Conservation (phyloP, 2,888 invertebrate species). For the Drosophila quasianomalipes region DNA sequence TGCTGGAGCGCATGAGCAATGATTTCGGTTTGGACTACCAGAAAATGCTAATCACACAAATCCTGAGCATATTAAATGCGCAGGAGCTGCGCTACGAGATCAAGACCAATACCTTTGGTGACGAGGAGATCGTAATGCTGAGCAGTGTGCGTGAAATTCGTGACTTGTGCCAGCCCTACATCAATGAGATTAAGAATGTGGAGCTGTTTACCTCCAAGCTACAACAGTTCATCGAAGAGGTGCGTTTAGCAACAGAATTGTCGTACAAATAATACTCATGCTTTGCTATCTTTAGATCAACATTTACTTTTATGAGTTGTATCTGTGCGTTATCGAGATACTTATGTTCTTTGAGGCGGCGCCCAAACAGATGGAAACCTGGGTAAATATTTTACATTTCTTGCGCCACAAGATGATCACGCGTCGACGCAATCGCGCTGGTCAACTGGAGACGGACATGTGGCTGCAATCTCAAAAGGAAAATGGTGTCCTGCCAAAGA, state of each 20-base stretch:
- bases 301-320: conserved; percentile 85
- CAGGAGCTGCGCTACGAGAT: conserved; percentile 84
- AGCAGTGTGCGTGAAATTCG: conserved; percentile 78
- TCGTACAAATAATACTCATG: background rate
- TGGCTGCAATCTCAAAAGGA: conserved; percentile 84
- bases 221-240: conserved; percentile 81
- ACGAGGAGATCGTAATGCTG: conserved; percentile 83
- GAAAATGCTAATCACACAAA: conserved; percentile 83
- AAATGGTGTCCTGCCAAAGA: conserved; percentile 84
- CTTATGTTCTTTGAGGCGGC: conserved; percentile 80
- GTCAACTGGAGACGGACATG: conserved; percentile 84
- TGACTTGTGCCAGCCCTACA: conserved; percentile 82
- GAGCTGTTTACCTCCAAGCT: conserved; percentile 80
- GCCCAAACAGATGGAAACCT: conserved; percentile 83
- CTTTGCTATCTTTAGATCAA: conserved; percentile 76
- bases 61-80: conserved; percentile 80
- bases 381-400: conserved; percentile 84
- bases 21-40: conserved; percentile 85
- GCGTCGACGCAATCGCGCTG: conserved; percentile 81
- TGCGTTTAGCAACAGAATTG: conserved; percentile 29
- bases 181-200: conserved; percentile 83
- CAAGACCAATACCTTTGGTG: conserved; percentile 82
- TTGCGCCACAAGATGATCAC: conserved; percentile 84
- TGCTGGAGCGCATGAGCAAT: conserved; percentile 82
- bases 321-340: conserved; percentile 84